Evolutionary conservation across 2,888 invertebrate species (phyloP), one percentile per base, ranked within the genome.

Genomic region (Spatulosminthurus flaviceps): DNA sequence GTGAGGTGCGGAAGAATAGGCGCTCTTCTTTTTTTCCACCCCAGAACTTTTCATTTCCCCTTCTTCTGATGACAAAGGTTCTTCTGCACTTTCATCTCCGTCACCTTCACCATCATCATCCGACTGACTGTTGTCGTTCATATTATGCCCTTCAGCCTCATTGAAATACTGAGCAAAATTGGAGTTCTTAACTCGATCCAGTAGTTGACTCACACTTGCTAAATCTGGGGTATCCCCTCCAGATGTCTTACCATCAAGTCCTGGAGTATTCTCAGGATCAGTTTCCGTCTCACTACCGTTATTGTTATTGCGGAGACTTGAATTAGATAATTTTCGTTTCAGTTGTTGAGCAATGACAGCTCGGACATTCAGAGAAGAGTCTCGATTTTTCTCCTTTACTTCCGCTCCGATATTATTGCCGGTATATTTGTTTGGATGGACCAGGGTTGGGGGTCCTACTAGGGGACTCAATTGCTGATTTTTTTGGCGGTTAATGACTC

Each of bases 1-100:
- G 88, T 97, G 97, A 0, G 97, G 97, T 0, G 97, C 97, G 86
- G 96, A 90, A 72, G 96, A 96, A 88, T 98, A 98, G 0, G 97
- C 97, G 19, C 96, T 97, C 86, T 95, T 94, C 88, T 96, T 96
- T 88, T 96, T 96, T 66, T 84, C 84, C 67, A 82, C 82, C 28
- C 79, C 74, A 71, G 81, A 69, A 19, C 71, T 71, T 77, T 80
- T 81, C 19, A 94, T 94, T 86, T 92, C 92, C 86, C 94, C 94
- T 85, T 93, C 93, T 87, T 94, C 94, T 85, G 94, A 94, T 1
- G 78, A 78, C 19, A 60, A 51, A 9, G 43, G 19, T 41, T 72
- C 80, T 51, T 80, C 80, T 11, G 28, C 72, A n/a, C 72, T 72
- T 16, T 64, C 81, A 75, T 74, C 66, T 26, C 79, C 81, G 87